These are phyloP conservation scores for Solea solea DNA, from an alignment of 2,113 vertebrate species.

Conservation along the genomic window DNA sequence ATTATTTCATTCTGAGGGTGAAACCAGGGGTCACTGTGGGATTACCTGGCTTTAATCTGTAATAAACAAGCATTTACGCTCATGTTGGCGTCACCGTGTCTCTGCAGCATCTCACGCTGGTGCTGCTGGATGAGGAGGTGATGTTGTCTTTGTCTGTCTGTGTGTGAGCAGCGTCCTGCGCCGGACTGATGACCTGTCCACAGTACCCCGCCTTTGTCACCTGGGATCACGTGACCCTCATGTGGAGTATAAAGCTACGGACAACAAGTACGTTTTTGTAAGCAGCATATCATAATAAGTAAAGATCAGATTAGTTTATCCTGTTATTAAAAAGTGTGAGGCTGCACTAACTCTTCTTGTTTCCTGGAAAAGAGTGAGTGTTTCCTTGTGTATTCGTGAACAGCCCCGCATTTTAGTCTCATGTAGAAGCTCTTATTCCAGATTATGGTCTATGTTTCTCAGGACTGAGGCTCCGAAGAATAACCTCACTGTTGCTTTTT, in stretches of 20 bases:
- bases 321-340: too few species aligned
- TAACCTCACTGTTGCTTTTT: slow-evolving; percentile 28
- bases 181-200: neutral
- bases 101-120: too few species aligned
- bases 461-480: slow-evolving; percentile 3
- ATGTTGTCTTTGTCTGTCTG: too few species aligned
- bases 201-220: neutral
- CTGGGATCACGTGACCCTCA: too few species aligned
- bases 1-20: neutral
- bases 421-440: slow-evolving; percentile 24
- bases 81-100: neutral
- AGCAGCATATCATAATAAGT: too few species aligned
- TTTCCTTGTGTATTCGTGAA: neutral
- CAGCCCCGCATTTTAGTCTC: slow-evolving; percentile 11
- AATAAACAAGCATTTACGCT: slow-evolving; percentile 71
- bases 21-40: neutral
- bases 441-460: slow-evolving; percentile 24
- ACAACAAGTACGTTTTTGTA: too few species aligned
- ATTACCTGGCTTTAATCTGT: slow-evolving; percentile 47
- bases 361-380: too few species aligned
- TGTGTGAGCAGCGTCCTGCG: neutral
- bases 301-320: too few species aligned
- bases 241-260: too few species aligned
- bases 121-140: too few species aligned
- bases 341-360: too few species aligned